Percentiles rank a stretch among this genome's conserved stretches.
phyloP scores from a whole-genome alignment of 2,113 vertebrate genomes.

The Lasiurus borealis region DNA sequence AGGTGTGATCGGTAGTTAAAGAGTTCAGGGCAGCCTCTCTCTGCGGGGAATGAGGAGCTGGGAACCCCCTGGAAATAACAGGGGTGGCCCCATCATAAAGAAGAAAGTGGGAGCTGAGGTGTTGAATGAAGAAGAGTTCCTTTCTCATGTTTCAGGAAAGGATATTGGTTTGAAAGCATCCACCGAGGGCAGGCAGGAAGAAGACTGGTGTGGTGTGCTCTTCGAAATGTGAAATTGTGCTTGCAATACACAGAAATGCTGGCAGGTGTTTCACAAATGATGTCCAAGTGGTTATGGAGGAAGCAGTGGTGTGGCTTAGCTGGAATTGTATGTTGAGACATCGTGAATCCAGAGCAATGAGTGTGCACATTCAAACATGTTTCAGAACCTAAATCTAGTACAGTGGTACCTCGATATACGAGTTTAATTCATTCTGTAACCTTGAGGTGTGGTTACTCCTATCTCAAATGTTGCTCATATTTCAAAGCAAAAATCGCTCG shows the following conservation, averaged over 20 bases:
- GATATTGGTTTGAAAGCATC: neutral
- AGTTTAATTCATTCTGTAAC: too few relatives aligned
- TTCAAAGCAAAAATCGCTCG: too few relatives aligned
- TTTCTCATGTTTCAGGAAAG: neutral
- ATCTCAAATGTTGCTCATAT: too few relatives aligned
- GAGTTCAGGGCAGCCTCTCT: slow-evolving; percentile 30
- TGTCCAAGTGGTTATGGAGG: neutral
- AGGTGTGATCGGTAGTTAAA: too few relatives aligned
- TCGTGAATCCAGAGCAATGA: neutral
- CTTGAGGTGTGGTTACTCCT: too few relatives aligned
- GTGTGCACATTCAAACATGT: neutral
- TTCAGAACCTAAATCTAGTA: neutral
- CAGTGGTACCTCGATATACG: too few relatives aligned
- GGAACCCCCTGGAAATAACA: neutral
- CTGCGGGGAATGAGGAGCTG: neutral
- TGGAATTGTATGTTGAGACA: neutral
- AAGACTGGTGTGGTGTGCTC: neutral
- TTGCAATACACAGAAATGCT: too few relatives aligned
- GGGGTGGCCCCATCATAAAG: neutral
- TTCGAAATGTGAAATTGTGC: too few relatives aligned
- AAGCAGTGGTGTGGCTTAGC: neutral
- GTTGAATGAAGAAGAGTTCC: neutral
- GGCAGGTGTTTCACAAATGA: neutral
- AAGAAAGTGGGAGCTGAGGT: neutral
- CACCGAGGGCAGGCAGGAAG: neutral